These are phyloP conservation scores for Melanogrammus aeglefinus DNA, from an alignment of 2,797 vertebrate genomes.

Conservation along the genomic window DNA sequence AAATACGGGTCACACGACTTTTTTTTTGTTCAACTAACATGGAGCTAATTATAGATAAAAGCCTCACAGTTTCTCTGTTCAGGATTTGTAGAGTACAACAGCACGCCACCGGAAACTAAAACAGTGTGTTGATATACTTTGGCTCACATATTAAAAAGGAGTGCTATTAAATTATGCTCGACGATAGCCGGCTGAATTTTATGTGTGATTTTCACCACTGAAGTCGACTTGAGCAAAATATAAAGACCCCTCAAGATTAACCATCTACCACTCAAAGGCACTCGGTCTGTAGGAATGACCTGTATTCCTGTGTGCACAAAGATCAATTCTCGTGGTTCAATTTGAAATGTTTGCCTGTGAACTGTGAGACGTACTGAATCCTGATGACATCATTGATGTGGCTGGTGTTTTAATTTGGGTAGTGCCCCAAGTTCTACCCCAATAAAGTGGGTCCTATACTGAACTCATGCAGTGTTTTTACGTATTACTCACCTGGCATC, in stretches of 20 bases:
- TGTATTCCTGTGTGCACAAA: neutral
- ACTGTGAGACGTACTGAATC: neutral
- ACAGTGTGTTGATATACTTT: conserved; percentile 2
- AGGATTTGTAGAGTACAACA: neutral
- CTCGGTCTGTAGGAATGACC: neutral
- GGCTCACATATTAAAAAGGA: neutral
- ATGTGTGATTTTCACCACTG: neutral
- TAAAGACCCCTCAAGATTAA: neutral
- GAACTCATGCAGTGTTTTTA: neutral
- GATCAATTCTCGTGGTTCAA: neutral
- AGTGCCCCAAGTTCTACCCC: neutral
- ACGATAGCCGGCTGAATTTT: neutral
- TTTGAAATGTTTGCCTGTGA: neutral
- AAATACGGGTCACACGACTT: neutral
- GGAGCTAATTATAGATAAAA: conserved; percentile 7
- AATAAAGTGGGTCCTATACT: neutral
- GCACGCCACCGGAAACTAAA: neutral
- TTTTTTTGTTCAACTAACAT: conserved; percentile 1
- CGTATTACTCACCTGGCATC: conserved; percentile 81
- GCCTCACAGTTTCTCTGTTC: neutral
- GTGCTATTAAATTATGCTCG: neutral
- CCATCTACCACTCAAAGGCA: neutral
- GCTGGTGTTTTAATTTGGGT: neutral
- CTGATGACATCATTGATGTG: neutral
- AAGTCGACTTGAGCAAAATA: neutral